Base-by-base conservation (phyloP, 2,797 vertebrate species). In the Anas bahamensis region DNA sequence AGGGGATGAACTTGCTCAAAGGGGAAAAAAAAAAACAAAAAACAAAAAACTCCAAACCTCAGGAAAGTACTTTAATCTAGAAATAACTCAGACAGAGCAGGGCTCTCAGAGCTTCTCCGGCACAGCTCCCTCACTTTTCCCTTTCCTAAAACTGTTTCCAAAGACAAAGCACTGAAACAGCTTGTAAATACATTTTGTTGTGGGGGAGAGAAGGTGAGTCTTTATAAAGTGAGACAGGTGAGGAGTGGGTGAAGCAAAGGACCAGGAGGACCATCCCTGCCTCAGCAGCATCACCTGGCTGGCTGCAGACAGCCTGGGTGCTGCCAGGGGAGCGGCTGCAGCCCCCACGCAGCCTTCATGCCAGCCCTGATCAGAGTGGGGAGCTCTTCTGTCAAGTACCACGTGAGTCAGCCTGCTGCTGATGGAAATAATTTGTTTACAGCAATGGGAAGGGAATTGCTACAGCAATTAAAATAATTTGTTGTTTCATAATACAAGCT, bases 381-480 rank as follows among this genome's bases (percentile, higher is more conserved):
- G 28, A 70, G 88, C 87, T 91, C 70, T 82, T 94, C 69, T 86
- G 70, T 79, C 8, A 37, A 35, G 29, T 46, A 39, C 11, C 2
- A 50, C 4, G 3, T 95, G 93, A 96, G 76, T 94, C 93, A 95
- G 89, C 9, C 79, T 90, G 87, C 74, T 89, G 89, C 76, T 89
- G 76, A 78, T 92, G 86, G 84, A 94, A 90, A 85, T 81, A 0
- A 6, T 83, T 68, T 93, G 92, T 93, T 95, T 95, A 88, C 85
- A 89, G 90, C 82, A 44, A 76, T 4, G 82, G 64, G 83, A 91
- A 90, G 81, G 72, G 90, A 96, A 96, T 94, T 91, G 94, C 84
- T 70, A 64, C 39, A 79, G 90, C 92, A 95, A 96, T 95, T 96
- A 95, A 92, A 96, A 94, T 86, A 95, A 97, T 93, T 95, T 83